A percentile compares a stretch with the other conserved stretches of the same genome.
Evolutionary conservation across 2,888 invertebrate species (phyloP).

Genomic region (Troides helena): DNA sequence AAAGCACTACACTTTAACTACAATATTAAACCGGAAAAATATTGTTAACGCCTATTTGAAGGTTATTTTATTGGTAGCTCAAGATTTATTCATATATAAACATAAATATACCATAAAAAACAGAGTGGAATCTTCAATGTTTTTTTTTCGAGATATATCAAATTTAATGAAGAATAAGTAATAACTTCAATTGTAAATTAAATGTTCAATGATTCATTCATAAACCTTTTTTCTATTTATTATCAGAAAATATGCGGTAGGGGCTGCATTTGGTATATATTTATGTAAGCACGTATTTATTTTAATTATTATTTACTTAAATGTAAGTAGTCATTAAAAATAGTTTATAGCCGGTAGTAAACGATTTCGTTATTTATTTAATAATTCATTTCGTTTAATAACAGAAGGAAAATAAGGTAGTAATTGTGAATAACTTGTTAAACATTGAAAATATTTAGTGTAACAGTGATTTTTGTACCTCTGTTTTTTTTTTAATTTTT

Average conservation of each 20-base stretch:
- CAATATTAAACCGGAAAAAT: constrained; percentile 5
- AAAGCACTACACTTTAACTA: constrained; percentile 4
- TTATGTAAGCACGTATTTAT: too few species aligned
- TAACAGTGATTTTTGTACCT: not conserved
- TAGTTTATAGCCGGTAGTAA: not conserved
- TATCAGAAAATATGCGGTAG: too few species aligned
- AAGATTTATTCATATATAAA: not conserved
- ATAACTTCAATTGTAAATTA: too few species aligned
- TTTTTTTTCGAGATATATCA: too few species aligned
- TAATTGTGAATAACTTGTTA: not conserved
- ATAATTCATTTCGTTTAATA: not conserved
- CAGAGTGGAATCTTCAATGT: too few species aligned
- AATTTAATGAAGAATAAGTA: too few species aligned
- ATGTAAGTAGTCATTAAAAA: not conserved
- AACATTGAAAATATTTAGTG: not conserved
- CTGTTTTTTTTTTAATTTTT: not conserved
- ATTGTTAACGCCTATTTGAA: not conserved
- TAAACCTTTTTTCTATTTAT: too few species aligned
- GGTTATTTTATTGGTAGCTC: not conserved
- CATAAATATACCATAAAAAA: not conserved
- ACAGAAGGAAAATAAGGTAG: not conserved
- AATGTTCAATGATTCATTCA: too few species aligned
- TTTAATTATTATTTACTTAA: too few species aligned
- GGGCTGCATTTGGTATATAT: too few species aligned
- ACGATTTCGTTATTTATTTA: too few species aligned